These are phyloP conservation scores for Apis laboriosa DNA, from an alignment of 1,140 invertebrate genomes.

Conservation along the genomic window DNA sequence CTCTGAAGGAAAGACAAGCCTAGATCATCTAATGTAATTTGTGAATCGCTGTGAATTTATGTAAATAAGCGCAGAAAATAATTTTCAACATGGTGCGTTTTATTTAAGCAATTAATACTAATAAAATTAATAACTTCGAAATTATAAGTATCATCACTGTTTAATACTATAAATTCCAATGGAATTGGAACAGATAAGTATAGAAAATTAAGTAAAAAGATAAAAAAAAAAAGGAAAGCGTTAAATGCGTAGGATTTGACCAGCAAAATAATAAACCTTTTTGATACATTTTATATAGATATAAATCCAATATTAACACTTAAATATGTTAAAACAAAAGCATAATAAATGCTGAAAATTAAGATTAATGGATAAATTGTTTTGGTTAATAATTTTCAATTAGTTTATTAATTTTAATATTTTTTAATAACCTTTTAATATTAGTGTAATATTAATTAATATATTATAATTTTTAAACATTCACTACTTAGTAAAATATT, in stretches of 20 bases:
- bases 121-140: background rate
- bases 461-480: background rate
- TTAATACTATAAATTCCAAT: slow-evolving; percentile 7
- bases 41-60: background rate
- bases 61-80: slow-evolving; percentile 14
- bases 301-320: slow-evolving; percentile 73
- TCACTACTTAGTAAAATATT: background rate
- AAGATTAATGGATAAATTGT: slow-evolving; percentile 32
- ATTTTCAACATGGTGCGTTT: slow-evolving; percentile 3
- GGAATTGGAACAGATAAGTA: background rate
- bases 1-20: background rate
- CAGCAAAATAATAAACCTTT: slow-evolving; percentile 63
- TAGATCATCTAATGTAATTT: background rate
- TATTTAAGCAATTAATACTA: slow-evolving; percentile 2
- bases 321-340: slow-evolving; percentile 70
- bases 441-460: background rate
- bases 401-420: background rate
- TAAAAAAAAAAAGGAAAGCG: slow-evolving; percentile 49
- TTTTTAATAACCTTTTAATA: background rate
- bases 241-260: slow-evolving; percentile 52
- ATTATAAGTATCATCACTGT: background rate
- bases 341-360: slow-evolving; percentile 75
- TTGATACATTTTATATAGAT: slow-evolving; percentile 80
- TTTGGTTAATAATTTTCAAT: slow-evolving; percentile 36
- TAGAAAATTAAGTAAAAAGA: background rate